These are phyloP conservation scores for Hyposoter didymator DNA, from an alignment of 2,888 invertebrate species.

Conservation along the genomic window DNA sequence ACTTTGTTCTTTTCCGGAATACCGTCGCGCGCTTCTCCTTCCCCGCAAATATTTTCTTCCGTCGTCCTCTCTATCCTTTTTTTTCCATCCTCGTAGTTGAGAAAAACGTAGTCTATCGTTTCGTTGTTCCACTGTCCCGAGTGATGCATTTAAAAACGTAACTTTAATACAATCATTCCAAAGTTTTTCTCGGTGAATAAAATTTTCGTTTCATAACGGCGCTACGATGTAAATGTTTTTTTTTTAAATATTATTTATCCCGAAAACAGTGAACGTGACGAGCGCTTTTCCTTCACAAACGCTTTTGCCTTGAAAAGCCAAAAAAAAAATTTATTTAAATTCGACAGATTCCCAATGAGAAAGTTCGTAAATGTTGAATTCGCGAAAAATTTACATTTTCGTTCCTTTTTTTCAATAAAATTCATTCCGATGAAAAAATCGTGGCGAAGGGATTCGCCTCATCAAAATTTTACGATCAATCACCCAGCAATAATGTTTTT, in stretches of 20 bases:
- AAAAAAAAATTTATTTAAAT: neutral
- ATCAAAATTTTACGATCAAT: slow-evolving; percentile 3
- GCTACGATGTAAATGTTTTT: neutral
- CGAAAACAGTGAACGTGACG: neutral
- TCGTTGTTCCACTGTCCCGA: slow-evolving; percentile 2
- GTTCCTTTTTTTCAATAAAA: neutral
- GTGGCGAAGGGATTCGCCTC: too few species aligned
- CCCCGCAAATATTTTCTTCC: neutral
- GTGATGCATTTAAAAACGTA: slow-evolving; percentile 13
- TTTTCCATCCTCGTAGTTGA: neutral
- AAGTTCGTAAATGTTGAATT: neutral
- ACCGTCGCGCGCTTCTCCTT: neutral
- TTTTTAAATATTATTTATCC: neutral
- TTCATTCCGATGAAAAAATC: neutral
- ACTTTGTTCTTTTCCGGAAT: slow-evolving; percentile 51
- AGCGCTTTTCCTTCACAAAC: neutral
- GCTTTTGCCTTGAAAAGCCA: neutral
- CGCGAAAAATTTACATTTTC: neutral
- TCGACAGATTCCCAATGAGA: neutral
- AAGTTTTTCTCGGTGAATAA: neutral
- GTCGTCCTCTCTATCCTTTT: neutral
- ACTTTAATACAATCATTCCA: slow-evolving; percentile 32
- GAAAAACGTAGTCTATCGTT: slow-evolving; percentile 25
- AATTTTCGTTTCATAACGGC: neutral
- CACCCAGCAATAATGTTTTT: neutral